Conservation (phyloP, 1,140 invertebrate genomes). For the Prorops nasuta region DNA sequence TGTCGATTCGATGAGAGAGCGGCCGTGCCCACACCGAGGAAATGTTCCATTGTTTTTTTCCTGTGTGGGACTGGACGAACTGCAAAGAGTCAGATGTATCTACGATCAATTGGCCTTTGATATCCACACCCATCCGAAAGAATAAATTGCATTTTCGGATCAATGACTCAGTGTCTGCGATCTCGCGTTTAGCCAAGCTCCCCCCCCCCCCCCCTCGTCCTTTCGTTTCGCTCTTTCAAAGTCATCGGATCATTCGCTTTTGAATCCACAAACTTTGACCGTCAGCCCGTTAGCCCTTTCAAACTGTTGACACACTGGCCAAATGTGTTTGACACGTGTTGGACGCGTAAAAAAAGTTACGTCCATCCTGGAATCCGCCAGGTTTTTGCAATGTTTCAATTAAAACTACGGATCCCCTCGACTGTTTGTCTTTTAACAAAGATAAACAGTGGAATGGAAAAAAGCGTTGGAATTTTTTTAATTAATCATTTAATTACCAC, state of each 20-base stretch:
- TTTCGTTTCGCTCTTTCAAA: neutral
- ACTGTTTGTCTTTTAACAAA: neutral
- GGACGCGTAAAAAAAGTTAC: neutral
- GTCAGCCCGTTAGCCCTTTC: no score
- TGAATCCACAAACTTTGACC: no score
- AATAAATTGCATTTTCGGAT: no score
- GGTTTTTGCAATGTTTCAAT: neutral
- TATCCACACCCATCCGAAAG: no score
- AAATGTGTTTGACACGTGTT: neutral
- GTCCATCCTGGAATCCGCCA: neutral
- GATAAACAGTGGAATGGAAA: neutral
- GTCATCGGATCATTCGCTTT: neutral
- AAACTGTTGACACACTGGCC: neutral
- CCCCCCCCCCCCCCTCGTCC: neutral
- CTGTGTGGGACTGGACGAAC: no score
- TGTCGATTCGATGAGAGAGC: constrained; percentile 5
- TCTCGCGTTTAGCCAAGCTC: no score
- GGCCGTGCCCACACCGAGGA: constrained; percentile 5
- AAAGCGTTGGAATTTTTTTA: neutral
- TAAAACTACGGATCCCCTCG: neutral
- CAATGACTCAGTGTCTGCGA: no score
- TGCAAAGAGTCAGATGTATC: no score
- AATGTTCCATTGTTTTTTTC: constrained; percentile 22
- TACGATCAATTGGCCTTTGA: no score
- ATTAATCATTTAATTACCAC: neutral